Conservation (phyloP, 2,888 invertebrate genomes). For the Ectemnius lituratus region DNA sequence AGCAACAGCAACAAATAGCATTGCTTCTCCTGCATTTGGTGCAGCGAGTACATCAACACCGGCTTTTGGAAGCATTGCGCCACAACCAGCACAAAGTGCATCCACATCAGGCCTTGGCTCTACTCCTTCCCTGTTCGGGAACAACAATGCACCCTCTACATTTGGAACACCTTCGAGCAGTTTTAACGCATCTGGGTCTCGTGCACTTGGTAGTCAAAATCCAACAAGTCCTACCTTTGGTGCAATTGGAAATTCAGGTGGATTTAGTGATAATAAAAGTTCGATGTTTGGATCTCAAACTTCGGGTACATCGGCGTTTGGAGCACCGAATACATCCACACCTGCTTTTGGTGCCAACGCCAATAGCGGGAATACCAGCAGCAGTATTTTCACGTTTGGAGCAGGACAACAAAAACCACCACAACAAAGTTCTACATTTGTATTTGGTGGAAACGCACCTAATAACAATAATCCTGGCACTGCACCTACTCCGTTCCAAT, state of each 20-base stretch:
- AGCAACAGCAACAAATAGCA: constrained; percentile 20
- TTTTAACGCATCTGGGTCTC: constrained; percentile 20
- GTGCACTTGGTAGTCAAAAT: constrained; percentile 38
- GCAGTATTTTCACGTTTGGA: constrained; percentile 57
- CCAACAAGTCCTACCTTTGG: constrained; percentile 36
- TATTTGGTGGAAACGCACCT: constrained; percentile 25
- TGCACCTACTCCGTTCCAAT: constrained; percentile 63
- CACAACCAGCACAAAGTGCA: constrained; percentile 5
- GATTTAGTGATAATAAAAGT: constrained; percentile 45
- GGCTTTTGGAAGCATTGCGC: constrained; percentile 20
- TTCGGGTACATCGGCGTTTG: constrained; percentile 42
- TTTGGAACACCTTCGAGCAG: constrained; percentile 37
- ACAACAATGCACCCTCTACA: constrained; percentile 8
- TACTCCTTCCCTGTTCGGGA: constrained; percentile 25
- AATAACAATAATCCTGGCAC: constrained; percentile 29
- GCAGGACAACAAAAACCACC: constrained; percentile 46
- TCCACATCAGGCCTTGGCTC: constrained; percentile 21
- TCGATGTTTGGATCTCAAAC: constrained; percentile 53
- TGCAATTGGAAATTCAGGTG: constrained; percentile 5
- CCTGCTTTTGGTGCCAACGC: constrained; percentile 38
- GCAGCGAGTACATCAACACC: constrained; percentile 19
- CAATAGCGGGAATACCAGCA: constrained; percentile 21
- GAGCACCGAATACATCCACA: constrained; percentile 39
- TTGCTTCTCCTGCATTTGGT: constrained; percentile 31
- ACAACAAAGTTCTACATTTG: constrained; percentile 31